Percentiles rank a stretch among this genome's conserved stretches.
Conservation (phyloP, 2,888 invertebrate species). For the Saturnia japonica region DNA sequence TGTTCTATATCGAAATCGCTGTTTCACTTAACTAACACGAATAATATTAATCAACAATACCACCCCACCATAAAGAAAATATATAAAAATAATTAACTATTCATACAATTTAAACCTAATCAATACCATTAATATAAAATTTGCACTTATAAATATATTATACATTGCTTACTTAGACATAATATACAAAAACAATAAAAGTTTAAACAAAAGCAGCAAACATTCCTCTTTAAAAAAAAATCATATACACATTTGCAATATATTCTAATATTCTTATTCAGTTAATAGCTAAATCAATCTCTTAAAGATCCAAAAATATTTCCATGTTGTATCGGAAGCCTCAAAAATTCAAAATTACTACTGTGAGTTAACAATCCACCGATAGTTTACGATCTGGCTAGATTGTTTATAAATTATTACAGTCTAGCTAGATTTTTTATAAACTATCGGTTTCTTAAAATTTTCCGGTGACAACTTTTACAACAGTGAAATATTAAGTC, state of each 20-base stretch:
- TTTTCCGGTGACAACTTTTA: background rate
- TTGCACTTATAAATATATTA: background rate
- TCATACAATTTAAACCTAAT: background rate
- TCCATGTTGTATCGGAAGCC: background rate
- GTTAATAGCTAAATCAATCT: background rate
- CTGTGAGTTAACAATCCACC: no score
- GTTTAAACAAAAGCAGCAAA: background rate
- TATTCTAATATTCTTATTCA: background rate
- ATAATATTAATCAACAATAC: no score
- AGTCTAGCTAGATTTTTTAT: no score
- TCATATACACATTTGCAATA: background rate
- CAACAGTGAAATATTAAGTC: background rate
- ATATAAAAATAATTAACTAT: background rate
- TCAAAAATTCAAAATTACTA: no score
- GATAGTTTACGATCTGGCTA: no score
- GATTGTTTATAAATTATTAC: no score
- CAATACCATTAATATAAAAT: background rate
- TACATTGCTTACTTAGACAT: background rate
- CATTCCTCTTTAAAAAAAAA: background rate
- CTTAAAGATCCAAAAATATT: background rate
- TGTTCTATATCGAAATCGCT: no score
- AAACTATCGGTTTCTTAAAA: background rate
- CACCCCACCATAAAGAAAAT: no score
- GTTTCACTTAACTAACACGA: no score
- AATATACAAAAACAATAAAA: background rate